Conservation (phyloP, 2,797 vertebrate genomes). For the Natrix natrix region DNA sequence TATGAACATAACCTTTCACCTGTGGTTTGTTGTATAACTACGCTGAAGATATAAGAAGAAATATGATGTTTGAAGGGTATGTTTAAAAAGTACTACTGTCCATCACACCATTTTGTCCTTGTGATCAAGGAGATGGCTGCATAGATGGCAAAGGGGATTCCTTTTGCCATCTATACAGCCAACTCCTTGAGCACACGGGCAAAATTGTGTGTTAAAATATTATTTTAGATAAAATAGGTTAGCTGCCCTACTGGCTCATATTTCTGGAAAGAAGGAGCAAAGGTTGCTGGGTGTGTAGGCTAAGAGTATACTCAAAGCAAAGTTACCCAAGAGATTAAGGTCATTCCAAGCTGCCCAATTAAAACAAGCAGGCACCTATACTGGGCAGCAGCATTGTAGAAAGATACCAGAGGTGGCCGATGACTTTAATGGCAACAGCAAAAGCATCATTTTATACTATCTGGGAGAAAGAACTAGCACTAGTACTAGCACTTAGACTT, state of each 20-base stretch:
- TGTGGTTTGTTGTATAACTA: conserved; percentile 37
- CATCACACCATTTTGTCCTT: background rate
- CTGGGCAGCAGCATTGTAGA: background rate
- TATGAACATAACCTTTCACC: conserved; percentile 41
- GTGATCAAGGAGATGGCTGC: no score
- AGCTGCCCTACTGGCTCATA: background rate
- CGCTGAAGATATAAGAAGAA: conserved; percentile 29
- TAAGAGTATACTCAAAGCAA: background rate
- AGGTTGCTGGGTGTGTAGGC: background rate
- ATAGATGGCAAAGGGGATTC: no score
- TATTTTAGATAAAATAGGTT: background rate
- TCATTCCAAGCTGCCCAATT: background rate
- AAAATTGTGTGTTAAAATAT: background rate
- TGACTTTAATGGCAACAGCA: background rate
- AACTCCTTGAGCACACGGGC: background rate
- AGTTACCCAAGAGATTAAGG: background rate
- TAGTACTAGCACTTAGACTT: background rate
- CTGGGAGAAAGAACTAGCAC: background rate
- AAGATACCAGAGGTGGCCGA: background rate
- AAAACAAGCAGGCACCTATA: background rate
- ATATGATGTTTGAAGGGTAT: conserved; percentile 8
- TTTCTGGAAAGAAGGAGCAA: background rate
- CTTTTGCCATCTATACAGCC: background rate
- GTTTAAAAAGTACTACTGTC: conserved; percentile 35
- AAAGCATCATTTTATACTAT: background rate